phyloP scores from a whole-genome alignment of 2,797 vertebrate species.

The Clarias fuscus region DNA sequence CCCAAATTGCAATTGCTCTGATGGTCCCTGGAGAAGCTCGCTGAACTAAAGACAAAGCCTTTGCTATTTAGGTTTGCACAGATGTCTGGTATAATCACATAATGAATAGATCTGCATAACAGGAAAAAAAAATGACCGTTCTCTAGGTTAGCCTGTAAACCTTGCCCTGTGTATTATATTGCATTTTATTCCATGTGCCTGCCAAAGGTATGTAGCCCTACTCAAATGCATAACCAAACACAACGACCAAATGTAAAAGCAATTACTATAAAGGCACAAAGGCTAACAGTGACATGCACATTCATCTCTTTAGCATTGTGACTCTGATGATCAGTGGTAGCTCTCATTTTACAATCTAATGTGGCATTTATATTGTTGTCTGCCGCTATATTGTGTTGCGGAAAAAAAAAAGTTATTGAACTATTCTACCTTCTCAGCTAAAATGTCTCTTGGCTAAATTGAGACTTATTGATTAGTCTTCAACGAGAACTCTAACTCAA shows the following conservation, averaged over 20 bases:
- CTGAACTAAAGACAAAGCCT: neutral
- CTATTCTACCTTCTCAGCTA: neutral
- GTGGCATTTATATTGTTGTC: neutral
- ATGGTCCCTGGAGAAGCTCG: neutral
- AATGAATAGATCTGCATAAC: neutral
- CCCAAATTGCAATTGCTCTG: conserved; percentile 8
- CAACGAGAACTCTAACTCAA: neutral
- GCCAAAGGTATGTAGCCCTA: neutral
- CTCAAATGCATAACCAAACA: neutral
- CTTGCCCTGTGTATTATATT: neutral
- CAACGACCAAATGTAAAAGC: neutral
- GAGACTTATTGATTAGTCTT: conserved; percentile 13
- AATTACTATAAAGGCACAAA: neutral
- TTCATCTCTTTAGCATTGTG: neutral
- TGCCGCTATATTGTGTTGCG: neutral
- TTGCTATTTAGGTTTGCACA: neutral
- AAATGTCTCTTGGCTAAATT: neutral
- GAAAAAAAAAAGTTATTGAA: neutral
- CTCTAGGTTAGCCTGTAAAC: neutral
- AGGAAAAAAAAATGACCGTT: neutral
- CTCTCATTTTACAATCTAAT: conserved; percentile 9
- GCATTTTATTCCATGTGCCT: neutral
- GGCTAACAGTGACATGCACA: neutral
- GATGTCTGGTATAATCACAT: neutral
- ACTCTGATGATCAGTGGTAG: neutral